Evolutionary conservation across 1,140 invertebrate species (phyloP).

Genomic region (Achatina immaculata): DNA sequence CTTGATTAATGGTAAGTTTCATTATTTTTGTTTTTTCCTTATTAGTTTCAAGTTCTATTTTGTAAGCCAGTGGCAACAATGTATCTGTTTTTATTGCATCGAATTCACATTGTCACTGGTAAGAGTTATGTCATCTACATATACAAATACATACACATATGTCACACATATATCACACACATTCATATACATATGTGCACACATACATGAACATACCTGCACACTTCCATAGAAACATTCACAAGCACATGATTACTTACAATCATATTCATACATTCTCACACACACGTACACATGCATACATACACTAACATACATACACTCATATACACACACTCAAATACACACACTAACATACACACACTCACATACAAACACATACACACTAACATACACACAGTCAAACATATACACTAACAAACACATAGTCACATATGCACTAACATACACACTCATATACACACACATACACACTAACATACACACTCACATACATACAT

Average conservation of each 20-base stretch:
- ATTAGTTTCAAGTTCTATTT: too few species aligned
- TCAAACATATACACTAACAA: neutral
- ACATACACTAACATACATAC: neutral
- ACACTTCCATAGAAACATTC: neutral
- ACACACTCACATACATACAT: slow-evolving; percentile 5
- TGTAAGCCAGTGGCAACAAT: too few species aligned
- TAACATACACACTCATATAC: neutral
- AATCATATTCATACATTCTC: too few species aligned
- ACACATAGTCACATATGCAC: neutral
- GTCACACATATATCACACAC: too few species aligned
- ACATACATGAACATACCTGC: too few species aligned
- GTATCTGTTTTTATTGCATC: too few species aligned
- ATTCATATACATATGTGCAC: too few species aligned
- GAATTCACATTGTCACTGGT: too few species aligned
- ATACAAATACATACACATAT: neutral
- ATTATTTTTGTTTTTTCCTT: too few species aligned
- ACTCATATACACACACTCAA: neutral
- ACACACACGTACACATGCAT: neutral
- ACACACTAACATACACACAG: neutral
- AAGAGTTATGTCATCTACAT: too few species aligned
- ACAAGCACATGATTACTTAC: too few species aligned
- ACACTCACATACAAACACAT: neutral
- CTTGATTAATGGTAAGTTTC: too few species aligned
- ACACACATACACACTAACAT: neutral
- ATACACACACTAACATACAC: neutral